phyloP scores from a whole-genome alignment of 1,140 invertebrate genomes.

The Apis laboriosa region DNA sequence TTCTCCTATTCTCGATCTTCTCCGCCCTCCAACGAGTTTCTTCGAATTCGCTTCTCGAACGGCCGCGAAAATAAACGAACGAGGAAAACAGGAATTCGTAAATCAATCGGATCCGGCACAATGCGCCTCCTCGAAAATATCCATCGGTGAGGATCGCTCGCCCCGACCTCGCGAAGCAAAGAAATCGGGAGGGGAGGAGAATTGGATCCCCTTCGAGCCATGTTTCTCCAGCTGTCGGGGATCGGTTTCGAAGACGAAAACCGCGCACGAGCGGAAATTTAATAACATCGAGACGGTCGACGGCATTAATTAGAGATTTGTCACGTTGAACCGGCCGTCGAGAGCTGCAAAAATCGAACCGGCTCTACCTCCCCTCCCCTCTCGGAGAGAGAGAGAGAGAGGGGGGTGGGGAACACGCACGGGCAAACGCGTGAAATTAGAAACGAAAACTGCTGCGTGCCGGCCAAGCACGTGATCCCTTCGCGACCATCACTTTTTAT shows the following conservation, averaged over 20 bases:
- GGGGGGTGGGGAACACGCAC: not conserved
- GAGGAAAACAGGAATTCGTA: not conserved
- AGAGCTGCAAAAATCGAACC: slow-evolving; percentile 1
- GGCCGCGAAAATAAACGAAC: no score
- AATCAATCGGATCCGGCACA: not conserved
- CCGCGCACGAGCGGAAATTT: slow-evolving; percentile 23
- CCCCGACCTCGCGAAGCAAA: not conserved
- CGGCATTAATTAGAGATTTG: slow-evolving; percentile 30
- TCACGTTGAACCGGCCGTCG: slow-evolving; percentile 9
- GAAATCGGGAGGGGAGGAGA: not conserved
- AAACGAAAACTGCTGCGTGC: slow-evolving; percentile 28
- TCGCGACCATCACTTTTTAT: slow-evolving; percentile 3
- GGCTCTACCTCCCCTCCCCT: not conserved
- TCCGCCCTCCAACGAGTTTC: no score
- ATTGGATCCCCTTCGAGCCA: slow-evolving; percentile 16
- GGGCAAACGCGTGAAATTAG: slow-evolving; percentile 41
- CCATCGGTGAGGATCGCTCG: not conserved
- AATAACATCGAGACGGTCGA: slow-evolving; percentile 17
- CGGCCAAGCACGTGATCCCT: not conserved
- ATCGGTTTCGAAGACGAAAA: not conserved
- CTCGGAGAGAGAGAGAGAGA: no score
- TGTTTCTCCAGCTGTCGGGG: not conserved
- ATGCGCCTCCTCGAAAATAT: not conserved
- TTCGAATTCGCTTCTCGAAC: no score
- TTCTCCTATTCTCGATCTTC: no score